Base-by-base conservation (phyloP, 2,113 vertebrate genomes). In the Loxodonta africana region DNA sequence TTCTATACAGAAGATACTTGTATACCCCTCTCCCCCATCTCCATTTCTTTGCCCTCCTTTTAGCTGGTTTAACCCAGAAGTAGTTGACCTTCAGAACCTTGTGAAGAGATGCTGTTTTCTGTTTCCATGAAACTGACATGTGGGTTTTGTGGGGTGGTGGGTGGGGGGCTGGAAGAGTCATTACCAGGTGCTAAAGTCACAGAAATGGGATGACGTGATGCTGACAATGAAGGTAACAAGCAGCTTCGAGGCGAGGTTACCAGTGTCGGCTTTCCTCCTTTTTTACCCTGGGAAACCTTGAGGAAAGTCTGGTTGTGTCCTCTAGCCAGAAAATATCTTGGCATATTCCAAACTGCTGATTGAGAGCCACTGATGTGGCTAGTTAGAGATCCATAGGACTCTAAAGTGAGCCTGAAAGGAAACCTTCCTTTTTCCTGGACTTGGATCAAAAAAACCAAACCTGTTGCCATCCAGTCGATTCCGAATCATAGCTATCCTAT, bases 71-170 rank as follows among this genome's bases (percentile, higher is more conserved):
- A 53, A 69, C 90, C 48, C 37, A 89, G 51, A 88, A 69, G 48
- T 65, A 53, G 73, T 89, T 86, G 74, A 94, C 23, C 57, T 89
- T 94, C 44, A 95, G 53, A 90, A 88, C 74, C n/a, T 87, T 94
- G 41, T 74, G 33, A 96, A 87, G 88, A 95, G 63, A 82, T 89
- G 83, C 86, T 30, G 6, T 89, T 94, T 95, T 96, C 69, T 96
- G 83, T 97, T 95, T 96, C 63, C 73, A 62, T 97, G 95, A 96
- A 96, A 87, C 87, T 95, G 87, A 94, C 80, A 51, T 84, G n/a
- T 97, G 92, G 92, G 71, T 94, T 96, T 96, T 96, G 60, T 77
- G 78, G 73, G 17, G 8, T 77, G 12, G 46, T 30, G 80, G 30
- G 30, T 84, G 65, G 69, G 44, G 21, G 69, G 10, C 80, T 57